phyloP scores from a whole-genome alignment of 2,888 invertebrate genomes.

The Trachelus tabidus region DNA sequence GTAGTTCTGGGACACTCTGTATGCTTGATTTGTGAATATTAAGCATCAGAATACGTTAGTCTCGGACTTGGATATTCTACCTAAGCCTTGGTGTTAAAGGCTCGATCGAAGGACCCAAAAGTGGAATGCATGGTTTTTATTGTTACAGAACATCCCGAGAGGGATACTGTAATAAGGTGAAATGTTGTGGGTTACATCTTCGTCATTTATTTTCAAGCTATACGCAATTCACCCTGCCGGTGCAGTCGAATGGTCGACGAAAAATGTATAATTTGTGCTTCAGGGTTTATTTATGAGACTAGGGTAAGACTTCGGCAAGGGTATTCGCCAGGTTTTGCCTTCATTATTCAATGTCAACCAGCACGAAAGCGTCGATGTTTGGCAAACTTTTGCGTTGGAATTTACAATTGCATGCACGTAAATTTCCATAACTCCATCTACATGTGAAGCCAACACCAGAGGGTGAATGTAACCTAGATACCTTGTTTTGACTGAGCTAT shows the following conservation, averaged over 20 bases:
- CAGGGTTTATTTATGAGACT: conserved; percentile 36
- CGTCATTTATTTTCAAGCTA: not conserved
- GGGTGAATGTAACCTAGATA: not conserved
- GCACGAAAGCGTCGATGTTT: not conserved
- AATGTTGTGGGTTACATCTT: not conserved
- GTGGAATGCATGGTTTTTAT: not conserved
- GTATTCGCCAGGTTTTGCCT: not conserved
- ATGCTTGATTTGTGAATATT: not conserved
- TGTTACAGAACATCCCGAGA: not conserved
- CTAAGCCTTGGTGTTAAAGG: not conserved
- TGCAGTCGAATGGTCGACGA: not conserved
- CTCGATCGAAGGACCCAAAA: not conserved
- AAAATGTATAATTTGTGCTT: not conserved
- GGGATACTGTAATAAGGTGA: not conserved
- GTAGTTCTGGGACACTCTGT: too few species aligned
- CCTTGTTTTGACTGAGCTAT: not conserved
- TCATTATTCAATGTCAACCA: conserved; percentile 33
- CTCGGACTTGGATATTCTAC: not conserved
- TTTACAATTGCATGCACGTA: not conserved
- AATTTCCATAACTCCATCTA: too few species aligned
- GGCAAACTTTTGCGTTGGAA: not conserved
- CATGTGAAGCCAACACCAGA: not conserved
- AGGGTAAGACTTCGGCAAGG: conserved; percentile 12
- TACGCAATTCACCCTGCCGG: not conserved
- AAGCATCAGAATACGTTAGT: not conserved